Base-by-base conservation (phyloP, 1,140 invertebrate species). In the Drosophila hydei region DNA sequence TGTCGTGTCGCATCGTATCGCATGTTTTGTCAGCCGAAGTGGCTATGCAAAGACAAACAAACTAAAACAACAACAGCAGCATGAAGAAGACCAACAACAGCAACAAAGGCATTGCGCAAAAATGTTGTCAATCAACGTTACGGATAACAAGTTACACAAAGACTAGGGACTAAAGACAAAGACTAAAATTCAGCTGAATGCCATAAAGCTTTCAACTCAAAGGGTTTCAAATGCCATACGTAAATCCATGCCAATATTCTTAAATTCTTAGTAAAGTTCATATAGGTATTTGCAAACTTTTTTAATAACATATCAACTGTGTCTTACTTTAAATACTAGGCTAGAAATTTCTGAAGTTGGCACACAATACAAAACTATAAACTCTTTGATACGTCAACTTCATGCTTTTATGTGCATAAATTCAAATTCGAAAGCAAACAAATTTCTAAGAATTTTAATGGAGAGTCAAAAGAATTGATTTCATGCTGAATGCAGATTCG, bases 11-110 rank as follows among this genome's bases (percentile, higher is more conserved):
- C 52, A 51, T 58, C 61, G 61, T 81, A 85, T 85, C 80, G 81
- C 77, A 81, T 85, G 81, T 85, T 85, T 88, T 85, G 74, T 81
- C 81, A 85, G 84, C 75, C 69, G 77, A 84, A 84, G 80, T 84
- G 77, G 77, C 73, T 87, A 71, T 71, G 81, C 73, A 85, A 87
- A 81, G 70, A 72, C 55, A 72, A 68, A 72, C 70, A 67, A 67
- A 61, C 64, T 47, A 36, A 84, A 69, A 60, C 73, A 73, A 81
- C 51, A 59, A 59, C 58, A 65, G 19, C 62, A 65, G 14, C 36
- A 45, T 1, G 19, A 73, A 77, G 45, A 54, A 59, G 52, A 52
- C 16, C 62, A 59, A 19, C 47, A 47, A 19, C 52, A 64, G 36
- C 38, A 58, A 33, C 52, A 36, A 63, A 45, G 52, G 33, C 51